Base-by-base conservation (phyloP, 1,140 invertebrate genomes). In the Sycophaga agraensis region DNA sequence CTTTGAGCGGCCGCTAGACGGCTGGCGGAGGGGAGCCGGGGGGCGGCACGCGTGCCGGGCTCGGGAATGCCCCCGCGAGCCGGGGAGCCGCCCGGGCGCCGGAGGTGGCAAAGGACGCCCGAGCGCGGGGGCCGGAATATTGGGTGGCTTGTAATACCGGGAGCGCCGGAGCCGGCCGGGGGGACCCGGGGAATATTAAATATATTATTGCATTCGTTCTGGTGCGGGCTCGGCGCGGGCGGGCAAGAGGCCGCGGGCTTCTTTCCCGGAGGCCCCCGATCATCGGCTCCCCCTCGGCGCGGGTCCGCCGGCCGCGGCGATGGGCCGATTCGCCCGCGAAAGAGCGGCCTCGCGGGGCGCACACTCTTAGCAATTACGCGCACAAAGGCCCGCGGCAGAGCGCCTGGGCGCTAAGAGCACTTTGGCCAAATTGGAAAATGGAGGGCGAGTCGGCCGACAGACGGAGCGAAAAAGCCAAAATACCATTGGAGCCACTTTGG, bases 151-250 rank as follows among this genome's bases (percentile, higher is more conserved):
- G 74, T 78, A 78, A 77, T 78, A 76, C 73, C 69, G 70, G 70
- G 76, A 76, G 73, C 72, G 67, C 67, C 72, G 70, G 69, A 73
- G 68, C 67, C 72, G 70, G 70, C 73, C 71, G 65, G 67, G 66
- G 70, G 68, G 71, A 73, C 69, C 70, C 67, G 65, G 67, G 71
- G 75, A 79, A 79, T 79, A 79, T 79, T 78, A 78, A 79, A 78
- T 79, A 77, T 78, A 77, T 78, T 78, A 79, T 79, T 78, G 78
- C 77, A 78, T 79, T 78, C 74, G 78, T 79, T 79, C 76, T 78
- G 75, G 77, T n/a, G n/a, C n/a, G n/a, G n/a, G n/a, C n/a, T n/a
- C n/a, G n/a, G n/a, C n/a, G n/a, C n/a, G n/a, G n/a, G n/a, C n/a
- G n/a, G n/a, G n/a, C n/a, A n/a, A n/a, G n/a, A n/a, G n/a, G n/a